Evolutionary conservation across 2,888 invertebrate species (phyloP).

Genomic region (Torymus aiolomorphi): DNA sequence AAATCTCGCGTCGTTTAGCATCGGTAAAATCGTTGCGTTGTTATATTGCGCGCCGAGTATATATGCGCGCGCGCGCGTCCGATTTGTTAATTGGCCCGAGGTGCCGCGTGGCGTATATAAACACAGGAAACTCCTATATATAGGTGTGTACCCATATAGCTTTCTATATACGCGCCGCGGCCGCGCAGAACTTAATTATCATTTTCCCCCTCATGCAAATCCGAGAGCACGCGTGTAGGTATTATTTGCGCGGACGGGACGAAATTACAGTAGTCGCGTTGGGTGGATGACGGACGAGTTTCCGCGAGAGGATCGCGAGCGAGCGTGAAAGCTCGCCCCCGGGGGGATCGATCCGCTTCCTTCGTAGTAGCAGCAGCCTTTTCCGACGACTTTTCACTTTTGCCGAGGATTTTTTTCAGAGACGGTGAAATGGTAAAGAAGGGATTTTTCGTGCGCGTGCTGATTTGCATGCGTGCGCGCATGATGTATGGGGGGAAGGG

Average conservation of each 20-base stretch:
- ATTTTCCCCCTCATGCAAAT: constrained; percentile 41
- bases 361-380: too few species aligned
- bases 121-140: not conserved
- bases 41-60: not conserved
- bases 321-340: constrained; percentile 23
- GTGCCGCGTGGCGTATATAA: constrained; percentile 6
- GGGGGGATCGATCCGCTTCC: not conserved
- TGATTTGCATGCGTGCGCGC: too few species aligned
- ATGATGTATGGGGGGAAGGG: too few species aligned
- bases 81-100: constrained; percentile 42
- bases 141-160: not conserved
- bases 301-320: not conserved
- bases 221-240: not conserved
- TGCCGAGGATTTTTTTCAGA: too few species aligned
- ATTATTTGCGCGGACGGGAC: constrained; percentile 9
- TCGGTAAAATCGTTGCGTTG: not conserved
- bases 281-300: constrained; percentile 18
- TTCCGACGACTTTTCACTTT: too few species aligned
- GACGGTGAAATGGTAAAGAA: too few species aligned
- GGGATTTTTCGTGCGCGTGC: too few species aligned
- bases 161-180: not conserved
- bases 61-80: not conserved
- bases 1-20: constrained; percentile 14
- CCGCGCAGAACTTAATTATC: constrained; percentile 26
- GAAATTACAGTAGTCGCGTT: constrained; percentile 41